Percentiles rank a stretch among this genome's conserved stretches.
These are phyloP conservation scores for Sesamia nonagrioides DNA, from an alignment of 1,140 invertebrate genomes.

Conservation along the genomic window DNA sequence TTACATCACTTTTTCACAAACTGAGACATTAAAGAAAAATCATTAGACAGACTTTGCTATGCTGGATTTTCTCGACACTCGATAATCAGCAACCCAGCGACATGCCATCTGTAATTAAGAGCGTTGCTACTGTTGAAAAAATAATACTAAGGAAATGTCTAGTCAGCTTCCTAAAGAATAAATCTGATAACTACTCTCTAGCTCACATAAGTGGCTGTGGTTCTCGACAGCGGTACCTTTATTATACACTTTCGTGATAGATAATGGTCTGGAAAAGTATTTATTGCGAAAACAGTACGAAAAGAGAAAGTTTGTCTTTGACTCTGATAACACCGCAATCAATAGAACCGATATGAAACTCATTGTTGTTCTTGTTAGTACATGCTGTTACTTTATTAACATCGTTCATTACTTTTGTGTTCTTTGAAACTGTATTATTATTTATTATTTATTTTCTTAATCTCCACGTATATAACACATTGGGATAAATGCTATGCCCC, in stretches of 20 bases:
- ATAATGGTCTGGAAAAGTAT: conserved; percentile 21
- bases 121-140: not conserved
- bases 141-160: not conserved
- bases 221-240: not conserved
- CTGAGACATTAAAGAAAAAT: no score
- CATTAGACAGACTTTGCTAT: no score
- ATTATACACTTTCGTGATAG: no score
- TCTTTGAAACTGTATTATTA: not conserved
- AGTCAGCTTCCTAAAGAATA: conserved; percentile 11
- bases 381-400: no score
- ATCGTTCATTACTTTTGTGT: not conserved
- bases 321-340: not conserved
- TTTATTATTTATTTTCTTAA: no score
- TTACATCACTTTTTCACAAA: no score
- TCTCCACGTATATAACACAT: no score
- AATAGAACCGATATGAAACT: not conserved
- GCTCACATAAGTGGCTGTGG: conserved; percentile 5
- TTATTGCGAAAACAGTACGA: not conserved
- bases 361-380: conserved; percentile 10
- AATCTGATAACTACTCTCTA: conserved; percentile 11
- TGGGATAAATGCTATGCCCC: no score
- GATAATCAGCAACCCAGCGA: no score
- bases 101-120: not conserved
- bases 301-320: conserved; percentile 5
- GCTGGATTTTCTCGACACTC: no score